Evolutionary conservation across 2,113 vertebrate genomes (phyloP).

Genomic region (Ictalurus furcatus): DNA sequence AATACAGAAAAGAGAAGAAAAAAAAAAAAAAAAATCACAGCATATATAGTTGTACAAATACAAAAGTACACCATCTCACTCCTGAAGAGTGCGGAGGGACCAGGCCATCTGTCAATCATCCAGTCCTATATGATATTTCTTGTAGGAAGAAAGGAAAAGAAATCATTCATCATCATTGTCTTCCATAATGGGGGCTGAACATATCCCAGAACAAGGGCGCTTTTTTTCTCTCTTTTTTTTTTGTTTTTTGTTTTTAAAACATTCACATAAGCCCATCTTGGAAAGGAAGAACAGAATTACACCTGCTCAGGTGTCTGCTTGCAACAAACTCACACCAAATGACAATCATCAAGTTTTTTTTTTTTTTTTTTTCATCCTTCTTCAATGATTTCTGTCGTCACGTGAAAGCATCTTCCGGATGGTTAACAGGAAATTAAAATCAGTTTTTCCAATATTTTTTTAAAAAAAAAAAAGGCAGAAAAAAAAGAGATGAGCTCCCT

Average conservation of each 20-base stretch:
- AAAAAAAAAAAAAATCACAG: conserved; percentile 61
- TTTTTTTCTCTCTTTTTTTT: background rate
- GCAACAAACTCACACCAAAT: conserved; percentile 9
- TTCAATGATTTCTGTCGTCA: background rate
- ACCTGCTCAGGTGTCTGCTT: background rate
- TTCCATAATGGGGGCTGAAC: background rate
- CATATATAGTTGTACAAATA: conserved; percentile 84
- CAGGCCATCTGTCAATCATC: background rate
- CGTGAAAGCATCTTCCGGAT: background rate
- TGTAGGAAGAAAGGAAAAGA: background rate
- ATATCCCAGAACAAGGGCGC: background rate
- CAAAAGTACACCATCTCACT: conserved; percentile 76
- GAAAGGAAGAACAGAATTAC: background rate
- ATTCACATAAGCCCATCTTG: background rate
- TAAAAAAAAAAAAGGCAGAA: conserved; percentile 8
- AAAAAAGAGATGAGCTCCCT: conserved; percentile 45
- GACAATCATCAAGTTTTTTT: background rate
- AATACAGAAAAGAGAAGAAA: conserved; percentile 70
- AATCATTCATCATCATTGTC: background rate
- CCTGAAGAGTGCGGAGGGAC: conserved; percentile 53
- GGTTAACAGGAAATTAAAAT: conserved; percentile 27
- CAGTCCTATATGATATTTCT: background rate
- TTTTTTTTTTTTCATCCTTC: background rate
- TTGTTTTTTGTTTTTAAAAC: background rate
- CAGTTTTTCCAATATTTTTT: conserved; percentile 12